Base-by-base conservation (phyloP, 2,888 invertebrate species). In the Monochamus alternatus region DNA sequence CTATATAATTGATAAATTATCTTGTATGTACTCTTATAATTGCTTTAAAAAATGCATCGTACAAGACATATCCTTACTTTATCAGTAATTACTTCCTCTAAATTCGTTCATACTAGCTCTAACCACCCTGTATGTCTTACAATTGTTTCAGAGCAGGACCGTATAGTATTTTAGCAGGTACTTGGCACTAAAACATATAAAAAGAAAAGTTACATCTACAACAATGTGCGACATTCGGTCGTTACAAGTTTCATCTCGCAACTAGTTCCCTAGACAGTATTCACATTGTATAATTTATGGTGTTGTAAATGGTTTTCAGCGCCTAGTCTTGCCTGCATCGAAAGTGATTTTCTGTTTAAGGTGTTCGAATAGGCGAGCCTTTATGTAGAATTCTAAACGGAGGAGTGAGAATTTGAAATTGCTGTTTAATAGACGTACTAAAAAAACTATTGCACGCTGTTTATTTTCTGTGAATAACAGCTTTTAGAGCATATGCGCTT, bases 261-360 rank as follows among this genome's bases (percentile, higher is more conserved):
- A 63, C 64, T 47, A 64, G 64, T 47, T 47, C 38, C 31, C 47
- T 64, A 64, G 64, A 64, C 64, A 64, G 47, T 64, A 64, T 64
- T 64, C 47, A 64, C 64, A 64, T 64, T 64, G 64, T 64, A 64
- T 47, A 64, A 64, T 64, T 64, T 64, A 64, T 47, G 64, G 47
- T 9, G 32, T 43, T 38, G 31, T 64, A 64, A 64, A 64, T 64
- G 64, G 64, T 64, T 47, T 63, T 47, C 64, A 47, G 22, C 64
- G 32, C 47, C 44, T 22, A 8, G 43, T 14, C 5, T 44, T 64
- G 63, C 22, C 64, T 64, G 47, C 64, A 47, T 30, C 12, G 64
- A 64, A 47, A 64, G 64, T 64, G 64, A 64, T 64, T 64, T 62
- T 64, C 47, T 64, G 64, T 44, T 30, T 60, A n/a, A 60, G 38